Conservation (phyloP, 1,140 invertebrate species). For the Conus ventricosus region DNA sequence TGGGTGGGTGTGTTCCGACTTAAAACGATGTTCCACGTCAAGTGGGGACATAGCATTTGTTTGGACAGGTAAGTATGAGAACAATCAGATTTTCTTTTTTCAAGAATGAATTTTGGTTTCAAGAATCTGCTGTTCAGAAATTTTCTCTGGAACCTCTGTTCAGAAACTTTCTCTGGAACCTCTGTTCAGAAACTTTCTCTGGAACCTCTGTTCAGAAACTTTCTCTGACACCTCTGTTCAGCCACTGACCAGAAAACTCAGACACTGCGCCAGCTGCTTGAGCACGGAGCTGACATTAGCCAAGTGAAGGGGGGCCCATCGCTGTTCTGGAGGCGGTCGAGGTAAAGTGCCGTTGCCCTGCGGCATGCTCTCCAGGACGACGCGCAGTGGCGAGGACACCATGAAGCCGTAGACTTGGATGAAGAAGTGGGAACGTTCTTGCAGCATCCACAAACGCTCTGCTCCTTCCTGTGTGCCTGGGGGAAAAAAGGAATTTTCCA, state of each 20-base stretch:
- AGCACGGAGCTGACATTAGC: not conserved
- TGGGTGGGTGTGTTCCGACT: too few relatives aligned
- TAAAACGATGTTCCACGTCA: too few relatives aligned
- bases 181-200: too few relatives aligned
- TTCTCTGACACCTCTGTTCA: too few relatives aligned
- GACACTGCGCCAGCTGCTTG: not conserved
- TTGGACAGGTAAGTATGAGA: too few relatives aligned
- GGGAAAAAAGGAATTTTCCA: not conserved
- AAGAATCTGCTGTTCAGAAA: too few relatives aligned
- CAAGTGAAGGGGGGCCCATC: not conserved
- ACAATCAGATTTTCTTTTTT: too few relatives aligned
- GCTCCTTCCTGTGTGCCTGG: slow-evolving; percentile 1
- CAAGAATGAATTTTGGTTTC: too few relatives aligned
- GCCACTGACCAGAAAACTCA: not conserved
- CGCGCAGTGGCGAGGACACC: not conserved
- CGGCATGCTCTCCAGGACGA: slow-evolving; percentile 17
- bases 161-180: too few relatives aligned
- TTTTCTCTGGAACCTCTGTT: too few relatives aligned
- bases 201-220: too few relatives aligned
- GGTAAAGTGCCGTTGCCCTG: not conserved
- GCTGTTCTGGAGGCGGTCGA: not conserved
- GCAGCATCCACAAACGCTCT: not conserved
- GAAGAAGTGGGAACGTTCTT: not conserved
- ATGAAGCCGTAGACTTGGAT: slow-evolving; percentile 6
- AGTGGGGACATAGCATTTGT: too few relatives aligned